phyloP scores from a whole-genome alignment of 2,797 vertebrate species.

The Pseudochirops corinnae region DNA sequence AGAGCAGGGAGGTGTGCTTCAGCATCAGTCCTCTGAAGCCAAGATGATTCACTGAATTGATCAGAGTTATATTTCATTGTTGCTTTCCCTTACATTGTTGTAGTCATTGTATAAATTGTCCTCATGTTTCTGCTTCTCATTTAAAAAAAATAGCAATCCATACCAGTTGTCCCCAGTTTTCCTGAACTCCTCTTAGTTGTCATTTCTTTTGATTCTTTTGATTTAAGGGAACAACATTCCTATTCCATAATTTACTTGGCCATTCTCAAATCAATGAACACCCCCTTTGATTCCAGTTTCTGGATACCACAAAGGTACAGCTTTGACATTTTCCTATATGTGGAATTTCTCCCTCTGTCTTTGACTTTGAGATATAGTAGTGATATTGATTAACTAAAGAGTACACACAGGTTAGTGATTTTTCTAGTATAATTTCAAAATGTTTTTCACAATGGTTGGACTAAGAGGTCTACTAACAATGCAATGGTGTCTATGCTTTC shows the following conservation, averaged over 20 bases:
- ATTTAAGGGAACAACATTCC: not conserved
- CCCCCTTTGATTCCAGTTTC: not conserved
- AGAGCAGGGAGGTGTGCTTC: not conserved
- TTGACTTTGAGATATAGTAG: not conserved
- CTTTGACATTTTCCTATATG: not conserved
- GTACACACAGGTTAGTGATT: not conserved
- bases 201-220: not conserved
- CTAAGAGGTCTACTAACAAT: not conserved
- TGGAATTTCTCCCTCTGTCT: not conserved
- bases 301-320: not conserved
- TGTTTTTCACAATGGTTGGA: not conserved
- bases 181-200: not conserved
- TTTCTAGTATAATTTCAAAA: not conserved
- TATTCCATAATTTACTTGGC: not conserved
- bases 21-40: not conserved
- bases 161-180: not conserved
- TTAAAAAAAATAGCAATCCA: not conserved
- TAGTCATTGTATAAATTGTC: not conserved
- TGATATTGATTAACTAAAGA: not conserved
- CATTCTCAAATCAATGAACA: not conserved
- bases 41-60: not conserved
- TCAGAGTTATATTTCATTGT: not conserved
- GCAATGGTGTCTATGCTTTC: not conserved
- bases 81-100: not conserved
- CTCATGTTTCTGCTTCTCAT: not conserved